Percentiles rank a stretch among this genome's conserved stretches.
These are phyloP conservation scores for Caenorhabditis sp. DNA, from an alignment of 2,888 invertebrate genomes.

Conservation along the genomic window DNA sequence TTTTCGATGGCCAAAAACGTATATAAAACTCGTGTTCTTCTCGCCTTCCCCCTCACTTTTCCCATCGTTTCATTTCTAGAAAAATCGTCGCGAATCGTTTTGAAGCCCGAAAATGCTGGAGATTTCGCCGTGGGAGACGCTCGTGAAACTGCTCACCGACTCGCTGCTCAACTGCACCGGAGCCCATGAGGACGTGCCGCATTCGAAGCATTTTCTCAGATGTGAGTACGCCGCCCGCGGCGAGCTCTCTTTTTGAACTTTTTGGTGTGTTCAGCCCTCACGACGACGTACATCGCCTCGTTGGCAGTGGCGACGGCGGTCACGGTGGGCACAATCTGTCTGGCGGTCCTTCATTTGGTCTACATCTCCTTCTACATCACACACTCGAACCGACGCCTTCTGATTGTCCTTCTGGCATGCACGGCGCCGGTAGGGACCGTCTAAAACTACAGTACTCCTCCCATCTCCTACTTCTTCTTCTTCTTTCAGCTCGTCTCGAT, in stretches of 20 bases:
- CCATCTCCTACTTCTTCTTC: too few relatives aligned
- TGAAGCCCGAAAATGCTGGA: slow-evolving; percentile 56
- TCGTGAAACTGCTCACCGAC: slow-evolving; percentile 71
- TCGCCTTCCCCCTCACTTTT: not conserved
- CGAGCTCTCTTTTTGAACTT: too few relatives aligned
- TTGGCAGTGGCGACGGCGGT: slow-evolving; percentile 65
- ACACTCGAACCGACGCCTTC: slow-evolving; percentile 64
- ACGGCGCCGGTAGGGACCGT: slow-evolving; percentile 75
- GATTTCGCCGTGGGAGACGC: slow-evolving; percentile 63
- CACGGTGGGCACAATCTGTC: slow-evolving; percentile 66
- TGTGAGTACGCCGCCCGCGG: too few relatives aligned
- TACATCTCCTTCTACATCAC: slow-evolving; percentile 73
- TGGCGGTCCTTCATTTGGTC: slow-evolving; percentile 72
- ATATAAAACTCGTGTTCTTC: slow-evolving; percentile 1
- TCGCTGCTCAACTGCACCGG: slow-evolving; percentile 72
- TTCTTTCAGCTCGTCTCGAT: slow-evolving; percentile 72
- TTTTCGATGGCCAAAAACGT: not conserved
- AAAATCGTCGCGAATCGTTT: too few relatives aligned
- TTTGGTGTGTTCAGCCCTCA: slow-evolving; percentile 53
- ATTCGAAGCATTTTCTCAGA: slow-evolving; percentile 64
- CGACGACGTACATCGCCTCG: slow-evolving; percentile 67
- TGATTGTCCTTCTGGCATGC: slow-evolving; percentile 72
- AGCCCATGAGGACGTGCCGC: slow-evolving; percentile 62
- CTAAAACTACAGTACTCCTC: not conserved
- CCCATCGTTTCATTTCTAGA: slow-evolving; percentile 24